Base-by-base conservation (phyloP, 2,888 invertebrate species). In the Aromia moschata region DNA sequence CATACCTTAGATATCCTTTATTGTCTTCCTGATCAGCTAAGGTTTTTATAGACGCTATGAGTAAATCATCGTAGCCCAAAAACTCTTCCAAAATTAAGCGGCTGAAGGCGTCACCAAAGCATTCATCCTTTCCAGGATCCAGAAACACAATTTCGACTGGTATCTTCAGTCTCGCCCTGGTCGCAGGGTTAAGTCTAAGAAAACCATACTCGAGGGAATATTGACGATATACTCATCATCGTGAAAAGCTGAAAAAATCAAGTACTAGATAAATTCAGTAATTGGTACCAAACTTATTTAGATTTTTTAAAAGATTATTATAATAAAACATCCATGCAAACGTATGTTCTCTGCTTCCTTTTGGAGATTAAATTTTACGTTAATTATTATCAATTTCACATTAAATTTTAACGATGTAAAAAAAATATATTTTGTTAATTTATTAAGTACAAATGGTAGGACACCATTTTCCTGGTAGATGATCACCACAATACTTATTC, bases 151-250 rank as follows among this genome's bases (percentile, higher is more conserved):
- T 90, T 77, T 91, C 89, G 1, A 98, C 96, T 0, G 97, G 94
- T 68, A 99, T 96, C 77, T 94, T 93, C 18, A 98, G 85, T 36
- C 90, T 87, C 56, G 92, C 88, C 4, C 99, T 86, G 0, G 96
- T 93, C 47, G 88, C 88, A 0, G 94, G 91, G 1, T 94, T 94
- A 2, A 99, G 83, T 0, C 98, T 87, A 20, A 99, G 84, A 78
- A 98, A 94, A 0, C 99, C 99, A 80, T 98, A 98, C 80, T 99
- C 97, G 67, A 98, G 82, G 0, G 98, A 94, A 83, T 98, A 99
- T 80, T 99, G 1, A 98, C 92, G 44, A 98, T 97, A 79, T 98
- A 98, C 76, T 95, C 93, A 74, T 97, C 96, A 72, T 94, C 94
- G 78, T 87, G 82, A 85, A 36, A 59, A 20, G 31, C 65, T 67